Percentiles rank a stretch among this genome's conserved stretches.
phyloP scores from a whole-genome alignment of 1,140 invertebrate species.

The Cydia pomonella region DNA sequence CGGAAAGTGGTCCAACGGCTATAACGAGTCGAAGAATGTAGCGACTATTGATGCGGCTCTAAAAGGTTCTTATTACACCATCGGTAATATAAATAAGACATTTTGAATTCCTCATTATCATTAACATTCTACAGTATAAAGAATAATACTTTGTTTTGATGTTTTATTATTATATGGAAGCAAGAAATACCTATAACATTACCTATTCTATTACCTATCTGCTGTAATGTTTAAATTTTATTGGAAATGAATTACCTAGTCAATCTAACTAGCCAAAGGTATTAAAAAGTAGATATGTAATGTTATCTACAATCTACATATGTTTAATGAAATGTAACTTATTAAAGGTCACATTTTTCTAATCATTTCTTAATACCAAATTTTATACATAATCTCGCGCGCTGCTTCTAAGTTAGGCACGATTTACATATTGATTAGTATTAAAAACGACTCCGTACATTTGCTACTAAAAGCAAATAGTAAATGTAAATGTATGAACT shows the following conservation, averaged over 20 bases:
- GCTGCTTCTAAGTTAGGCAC: not conserved
- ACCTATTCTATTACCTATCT: too few species aligned
- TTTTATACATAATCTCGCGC: too few species aligned
- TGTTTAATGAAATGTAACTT: too few species aligned
- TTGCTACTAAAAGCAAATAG: too few species aligned
- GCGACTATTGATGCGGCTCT: conserved; percentile 11
- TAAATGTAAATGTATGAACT: too few species aligned
- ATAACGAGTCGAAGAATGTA: conserved; percentile 17
- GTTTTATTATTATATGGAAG: not conserved
- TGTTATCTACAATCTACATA: too few species aligned
- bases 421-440: too few species aligned
- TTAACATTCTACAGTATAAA: not conserved
- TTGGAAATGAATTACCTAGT: too few species aligned
- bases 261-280: not conserved
- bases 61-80: conserved; percentile 10
- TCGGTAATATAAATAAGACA: conserved; percentile 16
- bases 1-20: conserved; percentile 54
- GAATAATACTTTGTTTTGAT: not conserved
- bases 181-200: not conserved
- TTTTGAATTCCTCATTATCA: not conserved
- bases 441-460: too few species aligned
- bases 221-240: too few species aligned
- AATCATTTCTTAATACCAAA: too few species aligned
- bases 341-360: too few species aligned
- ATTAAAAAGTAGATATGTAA: not conserved